phyloP scores from a whole-genome alignment of 2,888 invertebrate genomes.

The Hermaeophaga mercurialis region DNA sequence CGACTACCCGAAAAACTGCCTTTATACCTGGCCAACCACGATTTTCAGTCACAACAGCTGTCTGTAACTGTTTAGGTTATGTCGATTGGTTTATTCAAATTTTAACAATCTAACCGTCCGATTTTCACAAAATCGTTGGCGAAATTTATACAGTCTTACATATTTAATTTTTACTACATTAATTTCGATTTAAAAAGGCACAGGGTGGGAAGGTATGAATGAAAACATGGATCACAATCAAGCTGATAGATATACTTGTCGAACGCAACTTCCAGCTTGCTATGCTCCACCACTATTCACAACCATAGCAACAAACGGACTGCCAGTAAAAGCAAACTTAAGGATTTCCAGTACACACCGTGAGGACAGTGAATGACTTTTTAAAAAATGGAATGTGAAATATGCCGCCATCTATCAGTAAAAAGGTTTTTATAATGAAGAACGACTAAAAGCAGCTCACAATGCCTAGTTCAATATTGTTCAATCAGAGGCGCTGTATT shows the following conservation, averaged over 20 bases:
- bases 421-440: no score
- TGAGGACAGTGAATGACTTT: conserved; percentile 25
- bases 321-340: conserved; percentile 25
- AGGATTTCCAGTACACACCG: conserved; percentile 20
- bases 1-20: conserved; percentile 27
- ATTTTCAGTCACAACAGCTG: conserved; percentile 37
- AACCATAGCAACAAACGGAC: conserved; percentile 45
- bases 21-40: conserved; percentile 38
- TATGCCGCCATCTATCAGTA: conserved; percentile 18
- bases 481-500: no score
- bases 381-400: conserved; percentile 22
- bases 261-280: conserved; percentile 43
- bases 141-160: conserved; percentile 36
- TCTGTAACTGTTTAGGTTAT: conserved; percentile 39
- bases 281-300: conserved; percentile 49
- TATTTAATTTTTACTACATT: conserved; percentile 34
- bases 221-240: conserved; percentile 52
- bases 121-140: conserved; percentile 24
- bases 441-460: no score
- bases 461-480: no score
- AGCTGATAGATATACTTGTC: conserved; percentile 47
- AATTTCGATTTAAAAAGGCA: conserved; percentile 35
- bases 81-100: conserved; percentile 35
- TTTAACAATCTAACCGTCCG: conserved; percentile 27
- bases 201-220: conserved; percentile 36